phyloP scores from a whole-genome alignment of 2,888 invertebrate species.

The Agonopterix arenella region DNA sequence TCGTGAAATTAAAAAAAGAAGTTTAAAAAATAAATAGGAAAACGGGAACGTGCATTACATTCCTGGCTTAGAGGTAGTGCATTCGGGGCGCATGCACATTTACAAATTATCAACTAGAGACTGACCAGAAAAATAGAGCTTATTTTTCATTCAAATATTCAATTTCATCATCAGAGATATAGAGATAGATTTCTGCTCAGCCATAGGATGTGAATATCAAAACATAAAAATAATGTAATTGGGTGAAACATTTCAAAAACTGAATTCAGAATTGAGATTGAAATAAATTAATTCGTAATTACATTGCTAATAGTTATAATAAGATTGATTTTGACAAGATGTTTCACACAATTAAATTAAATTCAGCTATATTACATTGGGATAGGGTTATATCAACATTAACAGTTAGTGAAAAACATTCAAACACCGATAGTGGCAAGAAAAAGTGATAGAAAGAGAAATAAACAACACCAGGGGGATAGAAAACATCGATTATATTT shows the following conservation, averaged over 20 bases:
- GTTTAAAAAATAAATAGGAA: slow-evolving; percentile 34
- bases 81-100: slow-evolving; percentile 72
- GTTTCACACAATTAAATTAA: slow-evolving; percentile 20
- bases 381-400: slow-evolving; percentile 66
- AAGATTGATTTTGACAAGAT: slow-evolving; percentile 8
- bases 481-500: slow-evolving; percentile 62
- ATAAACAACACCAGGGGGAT: slow-evolving; percentile 63
- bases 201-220: slow-evolving; percentile 4
- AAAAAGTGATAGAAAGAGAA: slow-evolving; percentile 48
- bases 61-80: slow-evolving; percentile 68
- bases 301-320: too few relatives aligned
- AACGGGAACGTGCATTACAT: slow-evolving; percentile 68
- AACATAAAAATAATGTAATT: slow-evolving; percentile 8
- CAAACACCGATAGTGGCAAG: slow-evolving; percentile 73
- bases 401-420: slow-evolving; percentile 77
- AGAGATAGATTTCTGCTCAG: slow-evolving; percentile 1
- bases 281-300: too few relatives aligned
- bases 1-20: slow-evolving; percentile 43
- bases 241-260: slow-evolving; percentile 22
- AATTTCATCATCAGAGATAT: too few relatives aligned
- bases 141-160: too few relatives aligned
- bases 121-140: slow-evolving; percentile 26
- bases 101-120: slow-evolving; percentile 41
- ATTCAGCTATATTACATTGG: slow-evolving; percentile 27
- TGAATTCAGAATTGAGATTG: background rate